Percentiles rank a stretch among this genome's conserved stretches.
Evolutionary conservation across 2,888 invertebrate species (phyloP).

Genomic region (Resseliella maxima): DNA sequence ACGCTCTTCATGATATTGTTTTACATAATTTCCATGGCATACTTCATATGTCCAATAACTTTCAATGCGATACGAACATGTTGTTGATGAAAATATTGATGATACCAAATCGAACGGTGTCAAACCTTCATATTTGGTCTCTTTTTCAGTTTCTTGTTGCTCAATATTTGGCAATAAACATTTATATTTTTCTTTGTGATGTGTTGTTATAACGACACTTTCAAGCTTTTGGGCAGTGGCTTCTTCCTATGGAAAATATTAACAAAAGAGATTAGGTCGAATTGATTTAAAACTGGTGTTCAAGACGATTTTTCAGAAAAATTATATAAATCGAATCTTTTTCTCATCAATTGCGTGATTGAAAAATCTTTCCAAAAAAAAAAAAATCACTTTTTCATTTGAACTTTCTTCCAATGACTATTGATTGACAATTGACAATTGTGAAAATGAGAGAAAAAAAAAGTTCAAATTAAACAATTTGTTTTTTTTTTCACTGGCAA

Average conservation of each 20-base stretch:
- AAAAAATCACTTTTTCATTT: no score
- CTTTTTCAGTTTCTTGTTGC: slow-evolving; percentile 69
- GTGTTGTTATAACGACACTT: slow-evolving; percentile 76
- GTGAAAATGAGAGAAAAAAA: no score
- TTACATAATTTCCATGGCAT: slow-evolving; percentile 90
- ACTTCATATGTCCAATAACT: slow-evolving; percentile 97
- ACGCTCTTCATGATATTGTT: slow-evolving; percentile 96
- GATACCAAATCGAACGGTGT: slow-evolving; percentile 82
- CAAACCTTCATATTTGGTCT: slow-evolving; percentile 77
- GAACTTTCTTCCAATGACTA: no score
- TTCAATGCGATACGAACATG: slow-evolving; percentile 88
- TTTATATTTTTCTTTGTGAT: slow-evolving; percentile 84
- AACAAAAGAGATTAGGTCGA: no score
- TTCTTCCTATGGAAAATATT: slow-evolving; percentile 64
- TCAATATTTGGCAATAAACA: slow-evolving; percentile 81
- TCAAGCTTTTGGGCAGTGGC: slow-evolving; percentile 67
- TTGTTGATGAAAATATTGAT: slow-evolving; percentile 80
- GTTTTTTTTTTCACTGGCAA: no score
- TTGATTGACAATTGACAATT: no score
- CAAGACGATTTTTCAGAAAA: no score
- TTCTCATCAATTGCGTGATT: no score
- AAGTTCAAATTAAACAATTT: no score
- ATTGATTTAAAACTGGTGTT: no score
- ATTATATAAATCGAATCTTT: no score
- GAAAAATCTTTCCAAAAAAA: no score